These are phyloP conservation scores for Encarsia formosa DNA, from an alignment of 2,888 invertebrate genomes.

Conservation along the genomic window DNA sequence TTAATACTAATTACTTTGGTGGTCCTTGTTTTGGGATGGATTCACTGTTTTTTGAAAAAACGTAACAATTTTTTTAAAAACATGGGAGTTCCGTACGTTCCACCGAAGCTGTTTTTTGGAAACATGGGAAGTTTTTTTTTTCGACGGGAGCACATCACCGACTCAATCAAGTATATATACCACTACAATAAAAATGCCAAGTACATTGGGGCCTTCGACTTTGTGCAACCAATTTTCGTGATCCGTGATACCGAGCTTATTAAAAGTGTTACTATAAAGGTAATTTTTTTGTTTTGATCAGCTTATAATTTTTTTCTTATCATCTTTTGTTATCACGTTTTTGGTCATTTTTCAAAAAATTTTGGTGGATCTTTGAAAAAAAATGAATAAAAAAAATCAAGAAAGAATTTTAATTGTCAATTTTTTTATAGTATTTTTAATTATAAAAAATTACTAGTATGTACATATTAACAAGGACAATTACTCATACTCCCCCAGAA, in stretches of 20 bases:
- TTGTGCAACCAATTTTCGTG: constrained; percentile 32
- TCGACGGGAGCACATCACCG: background rate
- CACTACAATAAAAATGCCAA: constrained; percentile 15
- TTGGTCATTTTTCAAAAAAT: no score
- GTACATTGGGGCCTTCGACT: constrained; percentile 26
- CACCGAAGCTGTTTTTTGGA: constrained; percentile 19
- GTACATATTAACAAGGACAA: no score
- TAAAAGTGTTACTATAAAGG: constrained; percentile 35
- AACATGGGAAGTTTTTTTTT: constrained; percentile 19
- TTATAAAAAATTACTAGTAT: no score
- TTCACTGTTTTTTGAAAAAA: constrained; percentile 3
- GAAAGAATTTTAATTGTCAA: no score
- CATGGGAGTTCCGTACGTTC: constrained; percentile 12
- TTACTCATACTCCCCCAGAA: no score
- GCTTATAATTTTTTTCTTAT: no score
- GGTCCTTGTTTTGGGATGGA: background rate
- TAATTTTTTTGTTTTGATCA: no score
- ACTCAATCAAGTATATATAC: constrained; percentile 11
- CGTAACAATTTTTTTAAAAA: constrained; percentile 12
- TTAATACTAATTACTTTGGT: background rate
- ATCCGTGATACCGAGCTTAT: constrained; percentile 39
- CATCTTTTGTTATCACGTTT: no score
- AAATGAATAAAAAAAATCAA: no score
- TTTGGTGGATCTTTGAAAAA: no score
- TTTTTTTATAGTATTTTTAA: no score